Conservation (phyloP, 1,140 invertebrate species). For the Pygmarrhopalites habei region DNA sequence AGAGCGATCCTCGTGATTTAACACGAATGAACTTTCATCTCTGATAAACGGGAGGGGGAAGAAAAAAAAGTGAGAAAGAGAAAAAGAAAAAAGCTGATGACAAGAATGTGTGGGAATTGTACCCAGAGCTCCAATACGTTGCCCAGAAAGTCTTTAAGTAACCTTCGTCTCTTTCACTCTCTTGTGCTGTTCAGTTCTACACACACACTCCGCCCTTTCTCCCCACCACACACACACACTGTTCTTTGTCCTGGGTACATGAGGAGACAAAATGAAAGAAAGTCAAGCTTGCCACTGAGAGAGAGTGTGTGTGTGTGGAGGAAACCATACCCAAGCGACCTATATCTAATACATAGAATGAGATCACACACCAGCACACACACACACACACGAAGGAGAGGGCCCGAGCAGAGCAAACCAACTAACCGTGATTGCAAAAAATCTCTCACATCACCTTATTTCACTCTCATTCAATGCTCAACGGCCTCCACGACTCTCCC, state of each 20-base stretch:
- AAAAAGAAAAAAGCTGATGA: conserved; percentile 35
- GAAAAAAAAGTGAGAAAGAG: conserved; percentile 3
- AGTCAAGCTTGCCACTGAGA: too few species aligned
- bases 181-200: background rate
- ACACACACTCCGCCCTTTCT: background rate
- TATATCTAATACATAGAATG: conserved; percentile 15
- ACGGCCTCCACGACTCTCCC: background rate
- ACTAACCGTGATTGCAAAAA: conserved; percentile 14
- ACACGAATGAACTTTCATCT: conserved; percentile 38
- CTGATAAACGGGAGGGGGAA: conserved; percentile 30
- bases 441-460: background rate
- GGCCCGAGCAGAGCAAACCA: too few species aligned
- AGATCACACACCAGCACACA: conserved; percentile 7
- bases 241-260: too few species aligned
- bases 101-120: conserved; percentile 40
- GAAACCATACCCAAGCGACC: conserved; percentile 35
- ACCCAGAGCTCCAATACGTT: conserved; percentile 38
- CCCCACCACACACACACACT: background rate
- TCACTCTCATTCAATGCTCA: background rate
- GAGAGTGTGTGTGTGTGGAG: background rate
- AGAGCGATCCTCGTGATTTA: conserved; percentile 34
- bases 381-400: conserved; percentile 10
- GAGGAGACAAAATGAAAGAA: too few species aligned
- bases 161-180: background rate
- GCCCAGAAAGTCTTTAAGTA: conserved; percentile 13